Evolutionary conservation across 2,113 vertebrate genomes (phyloP).

Genomic region (Arizona elegans): DNA sequence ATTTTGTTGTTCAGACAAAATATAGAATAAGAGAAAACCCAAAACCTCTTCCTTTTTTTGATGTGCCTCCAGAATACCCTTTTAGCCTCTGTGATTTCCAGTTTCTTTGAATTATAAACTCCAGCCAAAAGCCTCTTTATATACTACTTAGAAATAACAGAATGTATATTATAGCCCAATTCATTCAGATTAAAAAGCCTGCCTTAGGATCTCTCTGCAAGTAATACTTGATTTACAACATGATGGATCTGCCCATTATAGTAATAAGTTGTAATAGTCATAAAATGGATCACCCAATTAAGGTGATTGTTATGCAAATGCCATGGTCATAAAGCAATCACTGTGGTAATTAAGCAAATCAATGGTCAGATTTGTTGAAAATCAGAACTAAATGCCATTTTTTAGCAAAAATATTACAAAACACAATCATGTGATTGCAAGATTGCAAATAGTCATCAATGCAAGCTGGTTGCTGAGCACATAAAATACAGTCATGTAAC

Average conservation of each 20-base stretch:
- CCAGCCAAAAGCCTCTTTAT: not conserved
- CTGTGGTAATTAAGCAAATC: not conserved
- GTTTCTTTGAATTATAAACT: not conserved
- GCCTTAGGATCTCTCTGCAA: not conserved
- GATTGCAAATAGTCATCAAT: not conserved
- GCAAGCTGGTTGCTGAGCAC: not conserved
- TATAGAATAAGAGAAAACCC: not conserved
- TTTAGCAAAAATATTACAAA: not conserved
- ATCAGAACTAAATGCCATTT: not conserved
- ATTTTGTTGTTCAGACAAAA: not conserved
- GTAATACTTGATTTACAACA: not conserved
- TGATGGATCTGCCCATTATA: not conserved
- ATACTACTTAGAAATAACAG: not conserved
- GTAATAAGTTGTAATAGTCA: not conserved
- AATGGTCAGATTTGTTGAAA: not conserved
- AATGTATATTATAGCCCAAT: not conserved
- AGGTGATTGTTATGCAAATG: not conserved
- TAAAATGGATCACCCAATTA: not conserved
- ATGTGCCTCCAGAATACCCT: not conserved
- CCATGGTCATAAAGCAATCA: not conserved
- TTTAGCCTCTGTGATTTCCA: not conserved
- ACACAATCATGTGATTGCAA: not conserved
- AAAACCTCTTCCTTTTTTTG: not conserved
- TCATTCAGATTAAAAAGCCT: not conserved
- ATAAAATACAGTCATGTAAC: not conserved